Percentiles rank a stretch among this genome's conserved stretches.
These are phyloP conservation scores for Ditylenchus dipsaci DNA, from an alignment of 1,140 invertebrate species.

Conservation along the genomic window DNA sequence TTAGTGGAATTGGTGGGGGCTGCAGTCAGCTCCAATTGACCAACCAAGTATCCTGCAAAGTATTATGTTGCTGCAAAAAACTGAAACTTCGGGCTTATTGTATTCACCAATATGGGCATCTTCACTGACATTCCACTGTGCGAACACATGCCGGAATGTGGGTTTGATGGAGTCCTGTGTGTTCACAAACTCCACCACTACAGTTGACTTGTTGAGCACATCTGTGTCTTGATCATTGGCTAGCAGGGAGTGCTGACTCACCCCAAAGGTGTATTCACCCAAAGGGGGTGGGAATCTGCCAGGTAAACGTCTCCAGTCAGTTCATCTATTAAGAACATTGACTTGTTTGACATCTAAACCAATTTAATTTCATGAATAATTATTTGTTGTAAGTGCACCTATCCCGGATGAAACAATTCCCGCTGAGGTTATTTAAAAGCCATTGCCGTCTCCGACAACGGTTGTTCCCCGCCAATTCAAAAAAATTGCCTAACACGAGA, in stretches of 20 bases:
- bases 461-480: too few species aligned
- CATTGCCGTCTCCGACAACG: too few species aligned
- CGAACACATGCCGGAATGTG: not conserved
- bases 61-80: not conserved
- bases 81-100: not conserved
- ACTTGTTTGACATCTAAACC: not conserved
- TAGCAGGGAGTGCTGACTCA: not conserved
- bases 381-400: too few species aligned
- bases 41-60: slow-evolving; percentile 43
- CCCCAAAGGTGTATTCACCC: not conserved
- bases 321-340: slow-evolving; percentile 30
- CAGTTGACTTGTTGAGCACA: slow-evolving; percentile 13
- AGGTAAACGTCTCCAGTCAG: slow-evolving; percentile 30
- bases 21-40: slow-evolving; percentile 58
- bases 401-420: too few species aligned
- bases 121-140: slow-evolving; percentile 25
- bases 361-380: not conserved
- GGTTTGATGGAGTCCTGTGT: slow-evolving; percentile 16
- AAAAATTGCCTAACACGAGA: too few species aligned
- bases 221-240: not conserved
- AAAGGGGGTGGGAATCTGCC: slow-evolving; percentile 4
- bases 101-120: slow-evolving; percentile 27
- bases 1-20: slow-evolving; percentile 59
- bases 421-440: too few species aligned
- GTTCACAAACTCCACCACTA: slow-evolving; percentile 16